Conservation (phyloP, 2,888 invertebrate genomes). For the Anoncus sp. region DNA sequence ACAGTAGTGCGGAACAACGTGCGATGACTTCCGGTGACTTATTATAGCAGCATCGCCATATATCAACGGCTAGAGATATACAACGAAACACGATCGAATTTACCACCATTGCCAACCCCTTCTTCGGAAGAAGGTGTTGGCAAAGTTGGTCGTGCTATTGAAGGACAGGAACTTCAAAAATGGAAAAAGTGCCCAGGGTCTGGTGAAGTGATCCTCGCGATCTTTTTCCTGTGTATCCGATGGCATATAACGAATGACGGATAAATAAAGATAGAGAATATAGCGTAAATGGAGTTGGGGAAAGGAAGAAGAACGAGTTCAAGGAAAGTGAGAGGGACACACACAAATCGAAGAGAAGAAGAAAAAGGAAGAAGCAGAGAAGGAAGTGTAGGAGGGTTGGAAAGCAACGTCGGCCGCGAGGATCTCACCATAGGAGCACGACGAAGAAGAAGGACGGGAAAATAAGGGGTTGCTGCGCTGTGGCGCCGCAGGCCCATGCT, state of each 20-base stretch:
- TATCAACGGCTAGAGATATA: slow-evolving; percentile 56
- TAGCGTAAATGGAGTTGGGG: slow-evolving; percentile 32
- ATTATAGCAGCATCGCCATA: slow-evolving; percentile 42
- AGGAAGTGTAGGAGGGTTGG: slow-evolving; percentile 57
- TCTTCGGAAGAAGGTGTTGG: slow-evolving; percentile 11
- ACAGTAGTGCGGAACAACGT: slow-evolving; percentile 30
- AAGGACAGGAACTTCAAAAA: slow-evolving; percentile 39
- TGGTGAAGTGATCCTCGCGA: slow-evolving; percentile 38
- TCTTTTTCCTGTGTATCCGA: slow-evolving; percentile 44
- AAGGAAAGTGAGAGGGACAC: slow-evolving; percentile 55
- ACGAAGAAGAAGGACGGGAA: slow-evolving; percentile 73
- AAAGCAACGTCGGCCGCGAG: slow-evolving; percentile 60
- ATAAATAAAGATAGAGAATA: slow-evolving; percentile 42
- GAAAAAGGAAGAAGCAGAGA: slow-evolving; percentile 44
- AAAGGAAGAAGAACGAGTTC: slow-evolving; percentile 53
- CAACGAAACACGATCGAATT: slow-evolving; percentile 56
- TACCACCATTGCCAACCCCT: no score
- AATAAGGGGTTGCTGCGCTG: slow-evolving; percentile 81
- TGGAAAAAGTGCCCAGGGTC: slow-evolving; percentile 42
- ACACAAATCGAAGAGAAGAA: slow-evolving; percentile 62
- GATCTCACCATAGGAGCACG: slow-evolving; percentile 66
- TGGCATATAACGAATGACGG: slow-evolving; percentile 60
- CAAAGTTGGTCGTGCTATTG: slow-evolving; percentile 24
- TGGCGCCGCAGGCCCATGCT: slow-evolving; percentile 82
- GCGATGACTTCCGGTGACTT: slow-evolving; percentile 44